A percentile compares a stretch with the other conserved stretches of the same genome.
Conservation (phyloP, 2,888 invertebrate species). For the Drosophila austrosaltans region DNA sequence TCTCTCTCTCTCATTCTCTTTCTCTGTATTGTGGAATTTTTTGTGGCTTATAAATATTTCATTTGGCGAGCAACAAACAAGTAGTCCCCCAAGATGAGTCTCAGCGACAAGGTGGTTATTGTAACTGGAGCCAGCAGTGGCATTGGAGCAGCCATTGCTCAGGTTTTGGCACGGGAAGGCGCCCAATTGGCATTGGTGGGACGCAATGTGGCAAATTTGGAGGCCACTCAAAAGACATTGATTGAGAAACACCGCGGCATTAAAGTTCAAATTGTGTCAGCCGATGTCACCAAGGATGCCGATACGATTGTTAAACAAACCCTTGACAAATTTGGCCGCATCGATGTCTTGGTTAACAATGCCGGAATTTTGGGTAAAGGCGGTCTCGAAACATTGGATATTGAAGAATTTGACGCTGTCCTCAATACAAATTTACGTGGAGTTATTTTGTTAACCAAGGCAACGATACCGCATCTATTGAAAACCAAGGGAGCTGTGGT, state of each 20-base stretch:
- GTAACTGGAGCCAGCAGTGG: constrained; percentile 90
- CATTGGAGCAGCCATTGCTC: constrained; percentile 89
- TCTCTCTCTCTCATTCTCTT: background rate
- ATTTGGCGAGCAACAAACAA: background rate
- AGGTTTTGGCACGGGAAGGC: constrained; percentile 87
- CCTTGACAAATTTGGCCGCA: constrained; percentile 86
- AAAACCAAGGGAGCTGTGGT: constrained; percentile 92
- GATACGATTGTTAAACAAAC: constrained; percentile 88
- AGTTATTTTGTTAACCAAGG: constrained; percentile 90
- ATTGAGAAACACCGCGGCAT: constrained; percentile 36
- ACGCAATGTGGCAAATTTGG: constrained; percentile 88
- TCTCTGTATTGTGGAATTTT: background rate
- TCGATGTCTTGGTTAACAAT: constrained; percentile 93
- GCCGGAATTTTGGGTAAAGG: constrained; percentile 92
- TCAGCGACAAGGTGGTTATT: constrained; percentile 84
- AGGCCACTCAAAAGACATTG: constrained; percentile 85
- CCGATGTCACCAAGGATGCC: constrained; percentile 87
- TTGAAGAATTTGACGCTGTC: constrained; percentile 92
- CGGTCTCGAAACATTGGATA: constrained; percentile 89
- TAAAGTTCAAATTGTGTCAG: constrained; percentile 84
- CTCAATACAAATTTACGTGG: constrained; percentile 94
- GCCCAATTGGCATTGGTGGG: constrained; percentile 87
- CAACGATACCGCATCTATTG: constrained; percentile 92
- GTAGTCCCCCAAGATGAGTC: constrained; percentile 70
- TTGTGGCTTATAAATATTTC: constrained; percentile 44